A percentile compares a stretch with the other conserved stretches of the same genome.
phyloP scores from a whole-genome alignment of 2,797 vertebrate species.

The Hippopotamyrus pictus region DNA sequence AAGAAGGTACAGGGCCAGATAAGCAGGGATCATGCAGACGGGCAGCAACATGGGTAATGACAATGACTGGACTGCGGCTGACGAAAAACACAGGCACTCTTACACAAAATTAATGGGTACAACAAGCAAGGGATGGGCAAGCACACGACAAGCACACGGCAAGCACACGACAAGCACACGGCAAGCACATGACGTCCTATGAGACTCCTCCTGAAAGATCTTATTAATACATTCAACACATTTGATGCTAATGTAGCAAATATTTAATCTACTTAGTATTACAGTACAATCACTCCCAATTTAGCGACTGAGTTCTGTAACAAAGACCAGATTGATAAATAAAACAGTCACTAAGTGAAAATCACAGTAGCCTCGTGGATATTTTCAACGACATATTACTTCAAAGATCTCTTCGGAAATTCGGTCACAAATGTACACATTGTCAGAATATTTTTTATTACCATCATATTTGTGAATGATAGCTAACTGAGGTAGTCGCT shows the following conservation, averaged over 20 bases:
- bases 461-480: not conserved
- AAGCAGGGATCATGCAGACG: not conserved
- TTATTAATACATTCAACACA: not conserved
- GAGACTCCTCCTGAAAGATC: not conserved
- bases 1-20: not conserved
- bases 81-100: not conserved
- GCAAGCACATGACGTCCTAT: not conserved
- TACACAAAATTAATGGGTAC: not conserved
- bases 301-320: not conserved
- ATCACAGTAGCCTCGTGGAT: not conserved
- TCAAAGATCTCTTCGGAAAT: not conserved
- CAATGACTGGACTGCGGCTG: not conserved
- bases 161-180: no score
- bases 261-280: not conserved
- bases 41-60: not conserved
- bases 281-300: not conserved
- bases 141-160: not conserved
- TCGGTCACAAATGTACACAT: not conserved
- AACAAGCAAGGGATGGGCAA: not conserved
- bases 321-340: not conserved
- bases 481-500: not conserved
- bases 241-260: not conserved
- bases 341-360: not conserved
- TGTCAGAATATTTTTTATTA: not conserved
- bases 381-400: not conserved